These are phyloP conservation scores for Psophia crepitans DNA, from an alignment of 2,113 vertebrate genomes.

Conservation along the genomic window DNA sequence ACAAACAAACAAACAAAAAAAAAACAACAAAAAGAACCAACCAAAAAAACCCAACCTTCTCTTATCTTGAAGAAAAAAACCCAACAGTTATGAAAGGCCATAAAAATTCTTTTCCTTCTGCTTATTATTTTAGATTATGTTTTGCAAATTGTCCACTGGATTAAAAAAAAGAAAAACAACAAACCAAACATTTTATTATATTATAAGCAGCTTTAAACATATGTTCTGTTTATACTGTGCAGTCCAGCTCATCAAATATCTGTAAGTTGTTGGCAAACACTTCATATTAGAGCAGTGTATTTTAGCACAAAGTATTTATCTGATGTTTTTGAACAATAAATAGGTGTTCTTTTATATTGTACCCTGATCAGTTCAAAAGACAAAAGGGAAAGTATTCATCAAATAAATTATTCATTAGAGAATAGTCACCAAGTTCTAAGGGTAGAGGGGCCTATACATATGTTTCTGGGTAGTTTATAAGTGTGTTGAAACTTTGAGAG, in stretches of 20 bases:
- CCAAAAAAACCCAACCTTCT: no score
- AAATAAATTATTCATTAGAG: background rate
- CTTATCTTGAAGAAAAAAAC: background rate
- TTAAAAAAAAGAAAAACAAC: background rate
- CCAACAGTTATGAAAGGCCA: rapidly evolving
- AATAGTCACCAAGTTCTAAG: background rate
- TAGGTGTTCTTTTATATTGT: background rate
- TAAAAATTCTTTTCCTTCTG: background rate
- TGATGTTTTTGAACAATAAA: background rate
- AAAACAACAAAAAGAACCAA: no score
- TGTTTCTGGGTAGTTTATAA: background rate
- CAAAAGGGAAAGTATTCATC: background rate
- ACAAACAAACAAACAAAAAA: no score
- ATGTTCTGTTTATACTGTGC: background rate
- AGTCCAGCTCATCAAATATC: background rate
- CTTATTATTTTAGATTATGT: background rate
- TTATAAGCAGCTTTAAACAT: background rate
- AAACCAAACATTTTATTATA: background rate
- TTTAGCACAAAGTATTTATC: background rate
- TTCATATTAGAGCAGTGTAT: background rate
- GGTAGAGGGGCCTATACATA: background rate
- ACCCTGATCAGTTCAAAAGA: background rate
- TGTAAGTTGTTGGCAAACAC: background rate
- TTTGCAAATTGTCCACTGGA: background rate
- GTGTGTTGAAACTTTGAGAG: background rate